Percentiles rank a stretch among this genome's conserved stretches.
phyloP scores from a whole-genome alignment of 2,113 vertebrate genomes.

The Muscicapa adusta region DNA sequence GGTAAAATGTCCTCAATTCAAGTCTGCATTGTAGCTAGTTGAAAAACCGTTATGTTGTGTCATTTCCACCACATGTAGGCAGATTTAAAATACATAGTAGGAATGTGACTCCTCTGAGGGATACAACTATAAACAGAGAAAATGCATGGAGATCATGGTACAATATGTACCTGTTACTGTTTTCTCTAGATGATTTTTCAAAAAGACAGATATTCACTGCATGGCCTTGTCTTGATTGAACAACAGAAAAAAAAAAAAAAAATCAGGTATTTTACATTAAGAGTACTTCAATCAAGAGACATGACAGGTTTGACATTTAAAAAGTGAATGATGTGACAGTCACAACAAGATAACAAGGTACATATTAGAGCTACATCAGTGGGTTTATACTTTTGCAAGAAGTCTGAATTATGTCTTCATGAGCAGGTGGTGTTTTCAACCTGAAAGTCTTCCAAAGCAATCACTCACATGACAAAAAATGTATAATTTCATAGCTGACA shows the following conservation, averaged over 20 bases:
- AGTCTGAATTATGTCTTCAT: neutral
- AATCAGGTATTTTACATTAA: neutral
- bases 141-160: neutral
- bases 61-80: neutral
- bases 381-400: neutral
- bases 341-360: neutral
- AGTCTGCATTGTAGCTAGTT: neutral
- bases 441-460: neutral
- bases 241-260: neutral
- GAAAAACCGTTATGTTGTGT: neutral
- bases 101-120: neutral
- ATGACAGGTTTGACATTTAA: conserved; percentile 33
- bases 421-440: conserved; percentile 6
- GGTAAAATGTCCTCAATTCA: neutral
- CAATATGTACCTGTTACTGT: neutral
- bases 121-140: neutral
- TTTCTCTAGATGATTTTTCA: neutral
- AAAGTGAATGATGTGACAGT: conserved; percentile 15
- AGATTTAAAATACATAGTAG: neutral
- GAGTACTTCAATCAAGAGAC: conserved; percentile 2
- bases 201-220: neutral
- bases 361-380: neutral
- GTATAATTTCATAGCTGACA: neutral
- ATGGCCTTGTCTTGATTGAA: neutral
- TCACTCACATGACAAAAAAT: conserved; percentile 3